Percentiles rank a stretch among this genome's conserved stretches.
These are phyloP conservation scores for Bombus waltoni DNA, from an alignment of 1,140 invertebrate genomes.

Conservation along the genomic window DNA sequence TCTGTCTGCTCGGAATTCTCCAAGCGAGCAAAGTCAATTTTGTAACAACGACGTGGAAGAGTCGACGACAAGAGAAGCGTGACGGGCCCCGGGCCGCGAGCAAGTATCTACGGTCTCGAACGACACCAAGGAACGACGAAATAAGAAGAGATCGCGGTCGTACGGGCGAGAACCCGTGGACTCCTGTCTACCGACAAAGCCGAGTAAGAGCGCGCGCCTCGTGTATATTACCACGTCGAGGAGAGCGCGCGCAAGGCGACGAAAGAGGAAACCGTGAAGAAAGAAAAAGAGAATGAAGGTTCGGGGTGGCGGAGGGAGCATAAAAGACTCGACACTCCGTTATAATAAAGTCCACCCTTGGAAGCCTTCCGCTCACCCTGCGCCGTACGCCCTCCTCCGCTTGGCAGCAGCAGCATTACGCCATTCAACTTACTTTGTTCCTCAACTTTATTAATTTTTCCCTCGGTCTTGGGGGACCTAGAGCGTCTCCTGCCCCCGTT, in stretches of 20 bases:
- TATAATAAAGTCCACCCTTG: conserved; percentile 82
- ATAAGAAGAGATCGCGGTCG: conserved; percentile 29
- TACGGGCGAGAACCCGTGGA: neutral
- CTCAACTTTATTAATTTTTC: conserved; percentile 84
- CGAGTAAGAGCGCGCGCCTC: conserved; percentile 54
- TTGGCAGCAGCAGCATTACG: conserved; percentile 78
- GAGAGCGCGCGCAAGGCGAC: conserved; percentile 21
- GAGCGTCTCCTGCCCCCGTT: conserved; percentile 16
- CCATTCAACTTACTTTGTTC: conserved; percentile 83
- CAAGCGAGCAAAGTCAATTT: conserved; percentile 38
- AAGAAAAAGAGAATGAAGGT: conserved; percentile 38
- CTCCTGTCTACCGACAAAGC: conserved; percentile 31
- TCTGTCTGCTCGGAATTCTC: conserved; percentile 35
- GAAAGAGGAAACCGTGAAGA: conserved; percentile 43
- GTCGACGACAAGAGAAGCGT: conserved; percentile 16
- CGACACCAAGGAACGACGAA: conserved; percentile 28
- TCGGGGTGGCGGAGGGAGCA: conserved; percentile 65
- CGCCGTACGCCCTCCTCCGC: conserved; percentile 40
- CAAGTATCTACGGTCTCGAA: neutral
- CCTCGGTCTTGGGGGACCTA: conserved; percentile 78
- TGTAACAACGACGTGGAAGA: conserved; percentile 21
- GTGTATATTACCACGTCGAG: conserved; percentile 64
- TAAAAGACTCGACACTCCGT: conserved; percentile 82
- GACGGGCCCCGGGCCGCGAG: conserved; percentile 6
- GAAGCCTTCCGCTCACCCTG: conserved; percentile 65